phyloP scores from a whole-genome alignment of 1,140 invertebrate species.

The Andricus grossulariae region DNA sequence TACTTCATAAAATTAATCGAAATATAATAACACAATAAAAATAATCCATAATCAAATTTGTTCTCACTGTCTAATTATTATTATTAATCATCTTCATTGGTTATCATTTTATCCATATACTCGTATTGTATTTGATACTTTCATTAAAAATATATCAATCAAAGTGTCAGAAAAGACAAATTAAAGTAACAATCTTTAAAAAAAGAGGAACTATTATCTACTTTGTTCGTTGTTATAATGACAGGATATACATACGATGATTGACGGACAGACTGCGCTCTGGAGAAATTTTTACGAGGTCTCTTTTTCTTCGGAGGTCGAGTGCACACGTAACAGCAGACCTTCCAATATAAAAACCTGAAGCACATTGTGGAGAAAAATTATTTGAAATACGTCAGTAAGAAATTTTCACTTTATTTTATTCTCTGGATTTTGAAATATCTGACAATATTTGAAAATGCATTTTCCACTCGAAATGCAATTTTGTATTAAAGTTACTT shows the following conservation, averaged over 20 bases:
- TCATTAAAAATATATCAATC: constrained; percentile 34
- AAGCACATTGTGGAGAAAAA: constrained; percentile 36
- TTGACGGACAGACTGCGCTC: constrained; percentile 67
- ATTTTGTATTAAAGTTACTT: too few species aligned
- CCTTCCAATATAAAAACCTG: constrained; percentile 92
- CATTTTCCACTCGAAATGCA: not conserved
- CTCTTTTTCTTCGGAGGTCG: constrained; percentile 82
- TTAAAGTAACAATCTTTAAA: not conserved
- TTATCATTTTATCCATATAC: not conserved
- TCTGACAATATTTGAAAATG: constrained; percentile 15
- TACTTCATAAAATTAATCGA: too few species aligned
- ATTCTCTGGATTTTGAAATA: not conserved
- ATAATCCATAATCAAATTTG: too few species aligned
- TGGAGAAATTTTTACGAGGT: constrained; percentile 61
- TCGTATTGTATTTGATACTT: not conserved
- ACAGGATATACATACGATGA: constrained; percentile 57
- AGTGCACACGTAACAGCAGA: constrained; percentile 92
- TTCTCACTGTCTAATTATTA: too few species aligned
- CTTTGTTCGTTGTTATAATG: not conserved
- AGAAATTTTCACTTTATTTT: constrained; percentile 16
- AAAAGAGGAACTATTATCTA: constrained; percentile 3
- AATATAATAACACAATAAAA: too few species aligned
- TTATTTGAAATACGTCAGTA: constrained; percentile 26
- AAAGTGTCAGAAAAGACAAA: constrained; percentile 17
- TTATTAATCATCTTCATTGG: not conserved